Base-by-base conservation (phyloP, 2,113 vertebrate genomes). In the Panthera uncia region DNA sequence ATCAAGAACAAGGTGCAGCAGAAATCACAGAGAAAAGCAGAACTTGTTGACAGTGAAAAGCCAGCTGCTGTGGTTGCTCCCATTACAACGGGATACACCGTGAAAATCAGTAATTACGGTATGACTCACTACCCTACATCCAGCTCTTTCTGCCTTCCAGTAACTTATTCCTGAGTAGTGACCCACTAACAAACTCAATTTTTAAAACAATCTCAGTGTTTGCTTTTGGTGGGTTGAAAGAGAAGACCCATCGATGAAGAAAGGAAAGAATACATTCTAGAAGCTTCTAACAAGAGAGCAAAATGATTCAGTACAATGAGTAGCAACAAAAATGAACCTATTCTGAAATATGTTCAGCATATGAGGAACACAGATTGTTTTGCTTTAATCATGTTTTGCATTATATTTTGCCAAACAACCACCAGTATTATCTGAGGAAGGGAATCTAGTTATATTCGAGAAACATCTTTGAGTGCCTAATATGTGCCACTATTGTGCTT, bases 101-200 rank as follows among this genome's bases (percentile, higher is more conserved):
- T 99, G 96, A 99, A 99, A 98, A 99, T 99, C 96, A 99, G 99
- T 85, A 99, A 99, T 97, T 99, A 99, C 0, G 99, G 99, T 99
- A 99, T 57, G 98, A 23, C 41, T 87, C 0, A 4, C 91, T 91
- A 14, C 66, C 21, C 38, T 41, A 1, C 7, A 1, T 29, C 15
- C 81, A 10, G 25, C 31, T 55, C 33, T 71, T 81, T 76, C 27
- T 88, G 74, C 36, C 79, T 81, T 10, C 6, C 12, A 73, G 63
- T 33, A 66, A 4, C 19, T 16, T 27, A 1, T 19, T 80, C 13
- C 38, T 69, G 19, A 50, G 19, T 45, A 41, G 69, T 68, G 52
- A 55, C 45, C 78, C n/a, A 31, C 57, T 52, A 76, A 63, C 66
- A 85, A 41, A 89, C 27, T 80, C 18, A n/a, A 41, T 80, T 84